Evolutionary conservation across 2,113 vertebrate species (phyloP).

Genomic region (Dryoscopus gambensis): DNA sequence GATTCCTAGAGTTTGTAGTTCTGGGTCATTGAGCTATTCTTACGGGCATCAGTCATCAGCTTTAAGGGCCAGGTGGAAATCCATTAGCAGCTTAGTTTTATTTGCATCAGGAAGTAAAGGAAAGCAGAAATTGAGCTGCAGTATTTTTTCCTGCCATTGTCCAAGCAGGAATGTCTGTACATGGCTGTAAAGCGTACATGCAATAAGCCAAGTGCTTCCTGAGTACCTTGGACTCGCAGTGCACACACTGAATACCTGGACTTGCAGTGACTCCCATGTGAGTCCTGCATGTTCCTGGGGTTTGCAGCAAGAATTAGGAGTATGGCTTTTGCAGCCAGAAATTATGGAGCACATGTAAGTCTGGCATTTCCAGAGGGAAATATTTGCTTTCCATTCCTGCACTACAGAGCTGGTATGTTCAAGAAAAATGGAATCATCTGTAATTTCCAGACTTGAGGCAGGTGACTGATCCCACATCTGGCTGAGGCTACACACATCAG

Average conservation of each 20-base stretch:
- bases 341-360: background rate
- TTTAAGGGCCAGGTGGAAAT: background rate
- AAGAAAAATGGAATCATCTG: background rate
- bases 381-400: background rate
- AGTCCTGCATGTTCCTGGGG: background rate
- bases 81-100: background rate
- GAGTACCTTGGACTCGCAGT: background rate
- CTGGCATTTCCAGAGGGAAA: background rate
- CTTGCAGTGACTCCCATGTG: too few relatives aligned
- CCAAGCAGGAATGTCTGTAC: background rate
- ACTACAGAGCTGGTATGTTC: background rate
- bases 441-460: background rate
- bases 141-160: background rate
- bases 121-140: background rate
- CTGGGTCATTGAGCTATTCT: background rate
- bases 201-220: background rate
- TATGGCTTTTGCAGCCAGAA: background rate
- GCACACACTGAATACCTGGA: background rate
- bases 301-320: background rate
- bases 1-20: background rate
- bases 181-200: background rate
- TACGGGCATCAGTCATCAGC: background rate
- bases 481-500: background rate
- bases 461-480: accelerated
- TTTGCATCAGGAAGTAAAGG: background rate